Conservation (phyloP, 2,888 invertebrate genomes). For the Pheosia gnoma region DNA sequence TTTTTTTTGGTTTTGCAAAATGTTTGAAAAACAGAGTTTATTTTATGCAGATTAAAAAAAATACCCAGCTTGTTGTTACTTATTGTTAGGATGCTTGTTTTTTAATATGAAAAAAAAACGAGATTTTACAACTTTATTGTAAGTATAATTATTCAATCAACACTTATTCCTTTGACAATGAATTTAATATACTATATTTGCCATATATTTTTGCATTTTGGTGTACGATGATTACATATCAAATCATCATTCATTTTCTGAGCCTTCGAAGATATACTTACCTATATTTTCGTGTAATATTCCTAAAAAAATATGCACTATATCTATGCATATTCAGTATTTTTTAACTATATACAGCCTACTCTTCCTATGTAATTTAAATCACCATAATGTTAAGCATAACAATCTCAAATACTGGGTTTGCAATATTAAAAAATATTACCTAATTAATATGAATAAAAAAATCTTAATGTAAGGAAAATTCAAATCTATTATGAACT, state of each 20-base stretch:
- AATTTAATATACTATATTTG: constrained; percentile 21
- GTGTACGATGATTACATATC: constrained; percentile 76
- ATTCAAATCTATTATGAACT: too few species aligned
- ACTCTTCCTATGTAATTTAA: constrained; percentile 1
- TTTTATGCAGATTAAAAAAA: too few species aligned
- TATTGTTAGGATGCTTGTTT: too few species aligned
- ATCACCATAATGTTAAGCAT: neutral
- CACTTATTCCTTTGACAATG: neutral
- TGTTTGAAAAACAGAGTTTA: too few species aligned
- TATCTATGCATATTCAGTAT: constrained; percentile 33
- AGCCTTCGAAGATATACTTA: constrained; percentile 44
- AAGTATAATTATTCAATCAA: neutral
- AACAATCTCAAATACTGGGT: too few species aligned
- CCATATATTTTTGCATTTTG: constrained; percentile 50
- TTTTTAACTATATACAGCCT: constrained; percentile 43
- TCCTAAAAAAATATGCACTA: constrained; percentile 33
- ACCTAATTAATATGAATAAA: neutral
- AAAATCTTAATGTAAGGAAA: neutral
- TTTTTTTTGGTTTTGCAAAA: too few species aligned
- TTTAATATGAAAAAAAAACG: too few species aligned
- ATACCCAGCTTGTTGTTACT: too few species aligned
- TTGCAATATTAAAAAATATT: neutral
- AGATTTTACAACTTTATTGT: neutral
- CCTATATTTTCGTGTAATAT: constrained; percentile 59
- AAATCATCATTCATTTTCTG: constrained; percentile 55